These are phyloP conservation scores for Oncorhynchus kisutch DNA, from an alignment of 2,113 vertebrate genomes.

Conservation along the genomic window DNA sequence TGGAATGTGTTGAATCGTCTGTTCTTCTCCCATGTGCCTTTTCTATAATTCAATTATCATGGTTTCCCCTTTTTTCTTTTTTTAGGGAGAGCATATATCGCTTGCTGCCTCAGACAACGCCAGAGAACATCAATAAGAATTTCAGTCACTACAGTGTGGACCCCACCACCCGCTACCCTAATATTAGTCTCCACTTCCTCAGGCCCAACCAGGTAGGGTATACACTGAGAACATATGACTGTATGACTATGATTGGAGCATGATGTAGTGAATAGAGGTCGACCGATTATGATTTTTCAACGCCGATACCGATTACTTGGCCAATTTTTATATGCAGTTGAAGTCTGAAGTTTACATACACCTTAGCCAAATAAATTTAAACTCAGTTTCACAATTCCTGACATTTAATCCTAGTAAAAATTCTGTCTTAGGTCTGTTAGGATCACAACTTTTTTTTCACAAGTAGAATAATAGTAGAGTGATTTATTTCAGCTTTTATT, in stretches of 20 bases:
- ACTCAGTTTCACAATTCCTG: too few species aligned
- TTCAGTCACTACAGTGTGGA: slow-evolving; percentile 94
- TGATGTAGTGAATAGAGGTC: too few species aligned
- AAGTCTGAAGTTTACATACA: too few species aligned
- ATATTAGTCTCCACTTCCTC: slow-evolving; percentile 89
- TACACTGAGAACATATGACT: not conserved
- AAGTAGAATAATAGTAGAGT: too few species aligned
- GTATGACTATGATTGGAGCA: not conserved
- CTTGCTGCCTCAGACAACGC: slow-evolving; percentile 93
- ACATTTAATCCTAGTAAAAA: too few species aligned
- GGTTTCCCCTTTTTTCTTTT: not conserved
- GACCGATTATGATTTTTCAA: too few species aligned
- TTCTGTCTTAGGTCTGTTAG: too few species aligned
- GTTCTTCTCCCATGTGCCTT: slow-evolving; percentile 4
- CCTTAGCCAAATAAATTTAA: too few species aligned
- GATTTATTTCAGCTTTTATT: too few species aligned
- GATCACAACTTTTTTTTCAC: too few species aligned
- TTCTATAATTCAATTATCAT: slow-evolving; percentile 16
- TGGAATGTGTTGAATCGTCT: slow-evolving; percentile 45
- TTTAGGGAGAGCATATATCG: slow-evolving; percentile 95
- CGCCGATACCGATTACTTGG: too few species aligned
- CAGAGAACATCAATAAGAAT: slow-evolving; percentile 97
- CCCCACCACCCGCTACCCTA: slow-evolving; percentile 94
- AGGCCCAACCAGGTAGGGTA: slow-evolving; percentile 86
- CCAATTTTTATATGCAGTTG: too few species aligned